phyloP scores from a whole-genome alignment of 2,888 invertebrate genomes.

The Spicauda simplicius region DNA sequence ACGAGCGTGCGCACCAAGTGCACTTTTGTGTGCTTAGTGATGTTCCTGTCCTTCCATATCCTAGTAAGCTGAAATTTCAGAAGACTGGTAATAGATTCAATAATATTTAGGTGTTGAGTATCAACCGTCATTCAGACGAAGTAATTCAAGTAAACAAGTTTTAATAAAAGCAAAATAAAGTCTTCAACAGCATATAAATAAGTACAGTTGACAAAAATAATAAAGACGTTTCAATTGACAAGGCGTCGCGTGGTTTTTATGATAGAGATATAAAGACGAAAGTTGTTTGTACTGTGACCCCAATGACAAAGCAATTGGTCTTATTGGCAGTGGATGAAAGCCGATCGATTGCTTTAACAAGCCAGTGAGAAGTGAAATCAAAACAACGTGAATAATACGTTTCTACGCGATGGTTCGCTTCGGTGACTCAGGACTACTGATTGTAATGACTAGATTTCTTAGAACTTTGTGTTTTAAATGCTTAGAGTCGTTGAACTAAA shows the following conservation, averaged over 20 bases:
- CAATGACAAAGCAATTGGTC: neutral
- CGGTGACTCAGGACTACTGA: neutral
- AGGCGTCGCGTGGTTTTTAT: neutral
- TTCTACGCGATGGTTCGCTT: constrained; percentile 16
- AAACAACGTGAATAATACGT: constrained; percentile 25
- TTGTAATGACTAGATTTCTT: neutral
- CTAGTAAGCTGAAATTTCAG: no score
- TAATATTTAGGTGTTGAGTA: no score
- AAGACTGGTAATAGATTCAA: no score
- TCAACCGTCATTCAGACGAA: no score
- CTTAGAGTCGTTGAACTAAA: no score
- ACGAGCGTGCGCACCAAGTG: no score
- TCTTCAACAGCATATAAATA: neutral
- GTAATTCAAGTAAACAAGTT: no score
- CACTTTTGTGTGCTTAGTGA: no score
- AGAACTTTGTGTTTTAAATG: neutral
- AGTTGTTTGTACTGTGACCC: no score
- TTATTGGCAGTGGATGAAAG: constrained; percentile 1
- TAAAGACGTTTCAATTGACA: neutral
- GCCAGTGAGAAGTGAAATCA: constrained; percentile 14
- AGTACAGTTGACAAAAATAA: neutral
- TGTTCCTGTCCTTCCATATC: no score
- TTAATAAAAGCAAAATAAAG: neutral
- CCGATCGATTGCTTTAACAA: constrained; percentile 14
- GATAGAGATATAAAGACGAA: neutral